Base-by-base conservation (phyloP, 2,888 invertebrate species). In the Drosophila greeni region DNA sequence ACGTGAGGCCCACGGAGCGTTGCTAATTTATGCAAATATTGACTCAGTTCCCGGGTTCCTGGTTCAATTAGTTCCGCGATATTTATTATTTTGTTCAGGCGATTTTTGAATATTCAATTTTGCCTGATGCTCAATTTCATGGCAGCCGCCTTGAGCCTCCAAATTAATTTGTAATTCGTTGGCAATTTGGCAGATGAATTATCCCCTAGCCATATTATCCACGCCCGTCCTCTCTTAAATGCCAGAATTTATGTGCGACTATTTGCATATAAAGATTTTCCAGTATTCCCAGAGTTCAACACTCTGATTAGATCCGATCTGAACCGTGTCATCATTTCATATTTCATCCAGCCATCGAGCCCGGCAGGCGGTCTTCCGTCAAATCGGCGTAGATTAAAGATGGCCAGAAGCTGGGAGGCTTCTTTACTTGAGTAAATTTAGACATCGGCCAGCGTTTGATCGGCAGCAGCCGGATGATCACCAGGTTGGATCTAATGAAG, bases 11-110 rank as follows among this genome's bases (percentile, higher is more conserved):
- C 40, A 42, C 74, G 74, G 73, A 71, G 86, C 86, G 85, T 76
- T 62, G 73, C 86, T 79, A 86, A 86, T 83, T 87, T 87, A 86
- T 86, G 86, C 86, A 87, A 86, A 86, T 87, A 86, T 86, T 86
- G 70, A 75, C 75, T 71, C 70, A 75, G 62, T 24, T 26, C 55
- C 55, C 61, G 75, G 72, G n/a, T n/a, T n/a, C 31, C 5, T 68
- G 81, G 78, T 85, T 85, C 73, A 85, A 86, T 86, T 86, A 72
- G 86, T 86, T 87, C 76, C 84, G 74, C 78, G 76, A 85, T 86
- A 86, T 87, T 84, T 87, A 85, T 86, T 86, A 85, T 86, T 79
- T 85, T 82, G 69, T 73, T 76, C 45, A 49, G 57, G 2, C 48
- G 20, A 83, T 77, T 84, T 85, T 82, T 83, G 85, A 85, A 85